phyloP scores from a whole-genome alignment of 2,888 invertebrate species.

The Palloptera scutellata region DNA sequence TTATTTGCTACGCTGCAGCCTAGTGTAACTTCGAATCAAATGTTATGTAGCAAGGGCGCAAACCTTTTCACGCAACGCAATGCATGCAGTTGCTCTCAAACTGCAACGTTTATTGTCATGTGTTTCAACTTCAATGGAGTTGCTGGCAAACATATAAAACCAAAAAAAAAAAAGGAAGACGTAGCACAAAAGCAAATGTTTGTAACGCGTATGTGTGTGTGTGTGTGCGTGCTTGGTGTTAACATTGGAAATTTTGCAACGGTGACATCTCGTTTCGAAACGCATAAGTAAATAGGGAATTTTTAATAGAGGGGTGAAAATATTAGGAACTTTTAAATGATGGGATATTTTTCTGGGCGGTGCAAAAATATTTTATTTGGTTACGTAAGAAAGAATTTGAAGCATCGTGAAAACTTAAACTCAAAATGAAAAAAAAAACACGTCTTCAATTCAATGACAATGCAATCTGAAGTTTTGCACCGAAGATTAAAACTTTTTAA shows the following conservation, averaged over 20 bases:
- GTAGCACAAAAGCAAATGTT: background rate
- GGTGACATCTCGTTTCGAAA: constrained; percentile 26
- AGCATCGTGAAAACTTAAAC: too few relatives aligned
- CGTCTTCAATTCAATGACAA: too few relatives aligned
- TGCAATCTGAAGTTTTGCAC: too few relatives aligned
- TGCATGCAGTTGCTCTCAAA: constrained; percentile 39
- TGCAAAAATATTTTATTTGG: background rate
- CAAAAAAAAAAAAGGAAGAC: too few relatives aligned
- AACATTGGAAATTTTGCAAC: background rate
- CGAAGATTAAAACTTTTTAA: too few relatives aligned
- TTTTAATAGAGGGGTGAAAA: background rate
- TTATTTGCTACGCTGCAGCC: background rate
- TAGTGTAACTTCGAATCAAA: background rate
- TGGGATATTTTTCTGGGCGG: background rate
- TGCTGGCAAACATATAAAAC: too few relatives aligned
- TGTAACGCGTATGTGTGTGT: constrained; percentile 36
- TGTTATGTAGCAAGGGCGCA: constrained; percentile 38
- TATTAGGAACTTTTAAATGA: background rate
- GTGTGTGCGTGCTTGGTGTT: constrained; percentile 41
- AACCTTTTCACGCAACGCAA: constrained; percentile 40
- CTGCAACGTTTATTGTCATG: constrained; percentile 38
- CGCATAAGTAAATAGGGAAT: background rate
- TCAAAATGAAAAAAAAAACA: too few relatives aligned
- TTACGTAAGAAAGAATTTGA: background rate
- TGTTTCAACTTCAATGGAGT: constrained; percentile 40